Conservation (phyloP, 2,797 vertebrate genomes). For the Acanthornis magna region DNA sequence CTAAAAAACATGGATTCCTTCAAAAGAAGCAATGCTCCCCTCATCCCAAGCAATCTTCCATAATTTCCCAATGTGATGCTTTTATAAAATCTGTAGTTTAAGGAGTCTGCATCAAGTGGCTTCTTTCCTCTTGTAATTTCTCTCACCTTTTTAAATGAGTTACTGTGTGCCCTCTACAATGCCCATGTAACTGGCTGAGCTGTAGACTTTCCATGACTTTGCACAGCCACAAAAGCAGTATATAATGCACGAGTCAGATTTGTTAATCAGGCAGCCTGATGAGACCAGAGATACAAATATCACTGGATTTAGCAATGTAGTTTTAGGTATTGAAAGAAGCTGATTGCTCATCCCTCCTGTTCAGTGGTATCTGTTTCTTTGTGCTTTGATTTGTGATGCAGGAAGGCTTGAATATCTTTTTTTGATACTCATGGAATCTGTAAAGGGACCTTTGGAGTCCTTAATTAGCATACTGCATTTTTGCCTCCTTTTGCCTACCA, state of each 20-base stretch:
- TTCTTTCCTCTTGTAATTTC: neutral
- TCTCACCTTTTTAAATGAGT: neutral
- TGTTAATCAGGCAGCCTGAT: neutral
- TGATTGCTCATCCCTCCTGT: neutral
- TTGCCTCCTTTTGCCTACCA: neutral
- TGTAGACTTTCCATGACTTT: neutral
- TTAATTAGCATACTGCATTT: neutral
- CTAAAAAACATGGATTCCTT: neutral
- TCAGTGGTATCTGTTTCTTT: neutral
- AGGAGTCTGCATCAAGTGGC: neutral
- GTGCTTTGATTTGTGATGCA: fast-evolving
- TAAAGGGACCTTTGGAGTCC: neutral
- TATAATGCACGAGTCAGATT: neutral
- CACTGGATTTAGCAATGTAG: neutral
- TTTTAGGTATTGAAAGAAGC: neutral
- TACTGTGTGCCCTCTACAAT: neutral
- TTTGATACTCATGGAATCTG: fast-evolving
- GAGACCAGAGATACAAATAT: neutral
- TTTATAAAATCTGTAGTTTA: neutral
- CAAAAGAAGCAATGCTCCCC: neutral
- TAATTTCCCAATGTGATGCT: neutral
- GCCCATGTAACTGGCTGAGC: neutral
- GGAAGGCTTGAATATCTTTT: neutral
- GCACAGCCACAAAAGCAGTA: neutral
- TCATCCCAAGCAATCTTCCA: neutral